Conservation (phyloP, 1,140 invertebrate genomes). For the Epicauta chinensis region DNA sequence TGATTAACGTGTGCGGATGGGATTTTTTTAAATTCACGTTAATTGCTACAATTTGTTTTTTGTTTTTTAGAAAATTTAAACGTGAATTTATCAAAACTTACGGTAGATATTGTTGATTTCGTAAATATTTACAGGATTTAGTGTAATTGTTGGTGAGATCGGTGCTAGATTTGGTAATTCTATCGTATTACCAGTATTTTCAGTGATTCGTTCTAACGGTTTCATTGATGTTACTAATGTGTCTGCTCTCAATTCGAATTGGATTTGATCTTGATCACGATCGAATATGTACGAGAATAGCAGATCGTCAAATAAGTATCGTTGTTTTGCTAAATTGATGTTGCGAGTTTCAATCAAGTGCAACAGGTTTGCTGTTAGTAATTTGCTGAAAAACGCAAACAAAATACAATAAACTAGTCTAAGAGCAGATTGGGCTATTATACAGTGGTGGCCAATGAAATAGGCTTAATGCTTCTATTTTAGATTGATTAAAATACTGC, state of each 20-base stretch:
- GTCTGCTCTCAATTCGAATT: slow-evolving; percentile 57
- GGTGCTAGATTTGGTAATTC: slow-evolving; percentile 66
- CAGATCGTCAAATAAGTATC: slow-evolving; percentile 53
- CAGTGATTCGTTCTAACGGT: slow-evolving; percentile 51
- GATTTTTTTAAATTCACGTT: slow-evolving; percentile 40
- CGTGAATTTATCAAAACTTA: slow-evolving; percentile 47
- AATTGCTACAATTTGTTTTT: slow-evolving; percentile 56
- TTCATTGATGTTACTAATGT: slow-evolving; percentile 57
- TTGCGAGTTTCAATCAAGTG: slow-evolving; percentile 62
- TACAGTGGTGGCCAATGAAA: too few relatives aligned
- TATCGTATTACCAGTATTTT: slow-evolving; percentile 40
- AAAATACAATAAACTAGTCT: too few relatives aligned
- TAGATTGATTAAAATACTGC: too few relatives aligned
- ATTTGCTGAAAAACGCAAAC: slow-evolving; percentile 49
- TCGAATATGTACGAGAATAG: slow-evolving; percentile 50
- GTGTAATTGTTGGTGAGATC: slow-evolving; percentile 59
- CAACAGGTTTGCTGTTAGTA: slow-evolving; percentile 62
- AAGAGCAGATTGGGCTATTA: too few relatives aligned
- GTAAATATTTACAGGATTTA: slow-evolving; percentile 60
- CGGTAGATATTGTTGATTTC: slow-evolving; percentile 56
- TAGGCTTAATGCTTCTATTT: too few relatives aligned
- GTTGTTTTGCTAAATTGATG: slow-evolving; percentile 46
- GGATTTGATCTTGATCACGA: slow-evolving; percentile 56
- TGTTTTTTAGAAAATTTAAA: too few relatives aligned
- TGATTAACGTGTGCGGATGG: slow-evolving; percentile 68